Conservation (phyloP, 2,113 vertebrate genomes). For the Apeltes quadracus region DNA sequence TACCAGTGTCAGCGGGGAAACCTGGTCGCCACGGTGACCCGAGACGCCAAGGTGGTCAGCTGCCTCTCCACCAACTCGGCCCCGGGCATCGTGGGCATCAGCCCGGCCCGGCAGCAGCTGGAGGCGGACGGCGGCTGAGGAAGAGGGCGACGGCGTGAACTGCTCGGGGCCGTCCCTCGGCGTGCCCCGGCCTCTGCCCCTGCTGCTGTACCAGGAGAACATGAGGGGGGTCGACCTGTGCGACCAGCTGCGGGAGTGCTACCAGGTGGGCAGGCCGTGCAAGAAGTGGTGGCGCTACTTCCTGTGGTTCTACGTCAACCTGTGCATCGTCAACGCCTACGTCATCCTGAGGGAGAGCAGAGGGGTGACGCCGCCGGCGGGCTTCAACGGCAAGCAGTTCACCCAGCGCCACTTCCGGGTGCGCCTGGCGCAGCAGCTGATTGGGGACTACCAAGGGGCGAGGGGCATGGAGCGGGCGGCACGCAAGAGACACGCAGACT, state of each 20-base stretch:
- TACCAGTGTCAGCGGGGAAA: constrained; percentile 84
- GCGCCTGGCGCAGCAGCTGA: constrained; percentile 84
- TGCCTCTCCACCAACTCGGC: constrained; percentile 83
- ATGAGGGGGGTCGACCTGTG: constrained; percentile 84
- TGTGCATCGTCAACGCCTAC: constrained; percentile 85
- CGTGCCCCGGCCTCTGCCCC: constrained; percentile 78
- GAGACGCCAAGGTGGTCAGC: constrained; percentile 80
- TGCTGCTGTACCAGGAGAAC: constrained; percentile 85
- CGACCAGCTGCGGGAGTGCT: constrained; percentile 84
- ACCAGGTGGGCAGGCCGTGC: constrained; percentile 83
- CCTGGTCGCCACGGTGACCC: constrained; percentile 81
- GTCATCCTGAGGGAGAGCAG: constrained; percentile 81
- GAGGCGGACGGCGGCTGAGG: constrained; percentile 64
- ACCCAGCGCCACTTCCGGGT: constrained; percentile 84
- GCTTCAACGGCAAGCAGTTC: constrained; percentile 83
- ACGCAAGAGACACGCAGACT: constrained; percentile 83
- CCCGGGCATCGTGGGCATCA: constrained; percentile 83
- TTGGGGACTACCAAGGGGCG: constrained; percentile 84
- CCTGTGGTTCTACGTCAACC: constrained; percentile 85
- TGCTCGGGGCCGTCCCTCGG: constrained; percentile 64
- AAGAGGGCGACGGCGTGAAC: constrained; percentile 69
- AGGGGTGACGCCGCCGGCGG: constrained; percentile 73
- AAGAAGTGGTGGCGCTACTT: constrained; percentile 88
- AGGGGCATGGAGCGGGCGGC: constrained; percentile 83
- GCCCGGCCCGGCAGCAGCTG: constrained; percentile 69